Base-by-base conservation (phyloP, 2,888 invertebrate genomes). In the Gymnoscelis rufifasciata region DNA sequence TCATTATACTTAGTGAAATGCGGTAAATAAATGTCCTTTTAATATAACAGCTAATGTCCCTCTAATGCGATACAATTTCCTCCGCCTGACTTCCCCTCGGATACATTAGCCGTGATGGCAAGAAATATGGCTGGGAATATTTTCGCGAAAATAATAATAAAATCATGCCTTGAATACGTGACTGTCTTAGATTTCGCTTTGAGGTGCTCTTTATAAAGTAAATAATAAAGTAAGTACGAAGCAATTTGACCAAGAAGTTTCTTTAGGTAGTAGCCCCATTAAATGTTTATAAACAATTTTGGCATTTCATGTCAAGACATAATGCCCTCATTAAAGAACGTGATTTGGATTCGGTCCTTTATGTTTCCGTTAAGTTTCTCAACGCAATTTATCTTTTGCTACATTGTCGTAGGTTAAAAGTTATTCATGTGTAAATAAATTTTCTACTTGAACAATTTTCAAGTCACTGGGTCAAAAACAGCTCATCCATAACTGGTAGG, bases 21-120 rank as follows among this genome's bases (percentile, higher is more conserved):
- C 33, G 39, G 38, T 39, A 51, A 55, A 57, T 55, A 63, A n/a
- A 69, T 71, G 66, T 71, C 76, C 72, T 70, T 76, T 67, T 67
- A 70, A 64, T 69, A 74, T 71, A 72, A 68, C 73, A 61, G 76
- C 71, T 75, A 78, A 79, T 81, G 77, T 71, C 67, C 62, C 66
- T 68, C 70, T 78, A 81, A 78, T 76, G 78, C 71, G 66, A 63
- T 64, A 76, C 78, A 78, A 82, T 83, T 81, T 83, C 83, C 60
- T 59, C 59, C 30, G 28, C 62, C 64, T 62, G 71, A 71, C 72
- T 74, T 76, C 78, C 78, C 63, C 59, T 63, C 66, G 66, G 71
- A 75, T 68, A 41, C 46, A 45, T 49, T 49, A 45, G 28, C 41
- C 28, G 45, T 38, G 23, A 31, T 24, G 33, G 41, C 41, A 49